Base-by-base conservation (phyloP, 2,888 invertebrate genomes). In the Apotomis turbidana region DNA sequence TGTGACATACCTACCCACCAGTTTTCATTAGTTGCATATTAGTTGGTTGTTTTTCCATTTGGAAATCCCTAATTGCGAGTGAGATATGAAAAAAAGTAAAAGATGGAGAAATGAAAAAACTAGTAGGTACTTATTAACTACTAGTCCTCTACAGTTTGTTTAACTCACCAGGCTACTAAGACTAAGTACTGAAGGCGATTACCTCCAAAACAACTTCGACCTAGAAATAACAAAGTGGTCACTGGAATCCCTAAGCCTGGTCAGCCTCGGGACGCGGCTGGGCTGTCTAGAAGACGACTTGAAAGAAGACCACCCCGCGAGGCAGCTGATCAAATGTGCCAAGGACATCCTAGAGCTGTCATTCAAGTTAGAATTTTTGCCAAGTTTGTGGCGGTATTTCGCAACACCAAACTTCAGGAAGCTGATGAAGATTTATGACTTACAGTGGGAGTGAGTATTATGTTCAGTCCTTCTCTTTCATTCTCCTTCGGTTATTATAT, bases 161-260 rank as follows among this genome's bases (percentile, higher is more conserved):
- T 49, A 38, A 57, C 57, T 57, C 57, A 36, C 36, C 55, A 94
- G 94, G 74, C 81, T 94, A 58, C 78, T 81, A 13, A 80, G 76
- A 64, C 71, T 89, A 8, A 85, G 85, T 75, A 80, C 88, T 60
- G 80, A 84, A 9, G 77, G 80, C 15, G 76, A 80, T 0, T 90
- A 90, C 77, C 81, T 91, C 4, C 75, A 85, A 62, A 74, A 83
- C 3, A 85, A 95, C 78, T 94, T 95, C 63, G 82, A 87, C 51
- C 83, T 89, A 15, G 95, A 95, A 85, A 83, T 95, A 27, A 93
- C 93, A 51, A 95, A 94, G 82, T 96, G 95, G 95, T 93, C 95
- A 1, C 83, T 96, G 67, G 96, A 96, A 86, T 95, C 94, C 0
- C 78, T 91, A 5, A 89, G 85, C 0, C 77, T 88, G 55, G 87